Evolutionary conservation across 1,140 invertebrate species (phyloP).

Genomic region (Drosophila littoralis): DNA sequence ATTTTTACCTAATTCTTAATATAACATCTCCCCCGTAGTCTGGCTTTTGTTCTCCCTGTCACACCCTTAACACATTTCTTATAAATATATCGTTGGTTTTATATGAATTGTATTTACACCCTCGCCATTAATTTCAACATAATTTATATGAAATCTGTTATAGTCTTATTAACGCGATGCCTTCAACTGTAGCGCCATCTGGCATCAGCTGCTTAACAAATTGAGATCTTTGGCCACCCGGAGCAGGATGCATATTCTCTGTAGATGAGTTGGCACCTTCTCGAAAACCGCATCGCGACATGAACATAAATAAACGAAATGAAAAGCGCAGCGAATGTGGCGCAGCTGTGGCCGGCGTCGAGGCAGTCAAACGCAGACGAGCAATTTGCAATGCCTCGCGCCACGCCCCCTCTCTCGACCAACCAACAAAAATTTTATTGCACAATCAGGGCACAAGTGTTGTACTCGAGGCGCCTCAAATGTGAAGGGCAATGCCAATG

Average conservation of each 20-base stretch:
- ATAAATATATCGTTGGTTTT: conserved; percentile 38
- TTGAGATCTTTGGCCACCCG: conserved; percentile 49
- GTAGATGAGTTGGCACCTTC: conserved; percentile 71
- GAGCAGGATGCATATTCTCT: conserved; percentile 2
- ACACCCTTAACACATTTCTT: conserved; percentile 41
- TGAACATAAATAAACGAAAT: conserved; percentile 78
- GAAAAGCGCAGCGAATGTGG: conserved; percentile 71
- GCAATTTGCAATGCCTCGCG: conserved; percentile 71
- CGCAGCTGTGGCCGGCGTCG: conserved; percentile 56
- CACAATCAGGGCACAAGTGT: conserved; percentile 73
- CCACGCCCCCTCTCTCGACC: conserved; percentile 31
- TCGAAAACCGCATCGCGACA: conserved; percentile 69
- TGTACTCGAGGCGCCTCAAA: conserved; percentile 49
- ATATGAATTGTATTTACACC: conserved; percentile 2
- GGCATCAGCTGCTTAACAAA: conserved; percentile 75
- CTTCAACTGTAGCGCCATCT: conserved; percentile 58
- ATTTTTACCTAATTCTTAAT: neutral
- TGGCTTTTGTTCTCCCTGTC: neutral
- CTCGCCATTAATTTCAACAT: conserved; percentile 54
- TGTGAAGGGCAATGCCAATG: conserved; percentile 48
- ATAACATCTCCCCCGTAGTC: neutral
- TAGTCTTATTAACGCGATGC: conserved; percentile 63
- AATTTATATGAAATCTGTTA: conserved; percentile 80
- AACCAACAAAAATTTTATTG: conserved; percentile 60
- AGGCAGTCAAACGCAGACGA: conserved; percentile 13